phyloP scores from a whole-genome alignment of 2,888 invertebrate genomes.

The Axea sp. region DNA sequence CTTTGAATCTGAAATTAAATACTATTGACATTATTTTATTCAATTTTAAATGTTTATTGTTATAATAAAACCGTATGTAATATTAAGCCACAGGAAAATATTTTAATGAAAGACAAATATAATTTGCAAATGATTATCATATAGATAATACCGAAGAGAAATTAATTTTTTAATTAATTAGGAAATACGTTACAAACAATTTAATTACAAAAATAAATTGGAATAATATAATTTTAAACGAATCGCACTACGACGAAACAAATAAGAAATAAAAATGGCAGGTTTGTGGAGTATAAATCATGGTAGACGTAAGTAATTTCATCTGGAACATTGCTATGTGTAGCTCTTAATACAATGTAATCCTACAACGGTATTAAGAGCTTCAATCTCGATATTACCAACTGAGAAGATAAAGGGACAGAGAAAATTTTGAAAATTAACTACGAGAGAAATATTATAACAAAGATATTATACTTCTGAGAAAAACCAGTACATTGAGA shows the following conservation, averaged over 20 bases:
- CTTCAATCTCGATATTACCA: slow-evolving; percentile 59
- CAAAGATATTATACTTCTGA: slow-evolving; percentile 4
- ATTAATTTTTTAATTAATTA: too few relatives aligned
- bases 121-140: too few relatives aligned
- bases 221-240: slow-evolving; percentile 13
- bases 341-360: slow-evolving; percentile 60
- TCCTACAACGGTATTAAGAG: slow-evolving; percentile 61
- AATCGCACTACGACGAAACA: not conserved
- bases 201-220: slow-evolving; percentile 1
- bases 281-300: slow-evolving; percentile 40
- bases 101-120: too few relatives aligned
- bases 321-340: slow-evolving; percentile 52
- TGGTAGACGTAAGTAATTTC: slow-evolving; percentile 56
- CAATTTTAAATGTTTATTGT: too few relatives aligned
- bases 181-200: too few relatives aligned
- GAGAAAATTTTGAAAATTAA: slow-evolving; percentile 58
- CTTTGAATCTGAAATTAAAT: too few relatives aligned
- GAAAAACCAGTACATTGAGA: too few relatives aligned
- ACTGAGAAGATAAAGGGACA: slow-evolving; percentile 42
- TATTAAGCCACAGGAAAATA: too few relatives aligned
- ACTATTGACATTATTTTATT: too few relatives aligned
- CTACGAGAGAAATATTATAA: slow-evolving; percentile 43
- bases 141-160: too few relatives aligned
- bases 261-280: slow-evolving; percentile 28
- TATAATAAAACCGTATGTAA: too few relatives aligned